phyloP scores from a whole-genome alignment of 2,113 vertebrate genomes.

The Chaetorhynchus papuensis region DNA sequence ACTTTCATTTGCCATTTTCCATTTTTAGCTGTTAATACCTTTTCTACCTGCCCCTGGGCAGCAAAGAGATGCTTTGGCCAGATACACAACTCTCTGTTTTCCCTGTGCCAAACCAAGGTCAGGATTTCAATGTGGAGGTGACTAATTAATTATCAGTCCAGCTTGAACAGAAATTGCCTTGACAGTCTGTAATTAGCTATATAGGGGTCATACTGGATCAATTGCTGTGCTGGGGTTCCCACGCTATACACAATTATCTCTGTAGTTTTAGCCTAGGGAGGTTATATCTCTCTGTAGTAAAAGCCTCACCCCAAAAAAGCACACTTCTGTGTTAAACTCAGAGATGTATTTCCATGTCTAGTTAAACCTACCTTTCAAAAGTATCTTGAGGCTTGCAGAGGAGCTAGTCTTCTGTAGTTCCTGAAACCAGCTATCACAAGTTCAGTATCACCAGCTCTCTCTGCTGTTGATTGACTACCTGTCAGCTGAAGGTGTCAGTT shows the following conservation, averaged over 20 bases:
- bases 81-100: neutral
- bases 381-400: neutral
- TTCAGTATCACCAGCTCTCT: neutral
- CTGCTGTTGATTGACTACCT: neutral
- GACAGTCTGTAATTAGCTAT: slow-evolving; percentile 1
- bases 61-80: neutral
- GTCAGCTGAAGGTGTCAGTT: neutral
- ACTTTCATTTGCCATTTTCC: neutral
- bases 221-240: neutral
- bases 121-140: neutral
- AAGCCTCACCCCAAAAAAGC: neutral
- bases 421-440: neutral
- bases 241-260: neutral
- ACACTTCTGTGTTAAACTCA: neutral
- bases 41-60: neutral
- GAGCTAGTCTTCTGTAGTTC: neutral
- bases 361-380: neutral
- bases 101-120: neutral
- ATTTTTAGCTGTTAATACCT: neutral
- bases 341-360: neutral
- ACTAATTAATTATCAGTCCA: neutral
- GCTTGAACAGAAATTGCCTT: neutral
- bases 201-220: neutral
- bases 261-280: neutral
- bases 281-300: neutral